Base-by-base conservation (phyloP, 2,113 vertebrate species). In the Hippocampus abdominalis region DNA sequence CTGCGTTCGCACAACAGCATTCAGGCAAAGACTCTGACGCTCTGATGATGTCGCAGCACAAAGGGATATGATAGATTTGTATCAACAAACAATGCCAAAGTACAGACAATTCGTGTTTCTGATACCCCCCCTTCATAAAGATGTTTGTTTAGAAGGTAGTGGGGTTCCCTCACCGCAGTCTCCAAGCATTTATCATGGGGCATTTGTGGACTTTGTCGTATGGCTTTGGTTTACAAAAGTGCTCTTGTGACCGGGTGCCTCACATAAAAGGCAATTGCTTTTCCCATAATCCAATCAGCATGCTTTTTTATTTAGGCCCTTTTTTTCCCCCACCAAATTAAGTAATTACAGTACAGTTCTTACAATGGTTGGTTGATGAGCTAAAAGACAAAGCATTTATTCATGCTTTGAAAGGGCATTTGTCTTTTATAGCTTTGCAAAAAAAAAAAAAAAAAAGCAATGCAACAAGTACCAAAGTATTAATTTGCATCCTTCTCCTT, bases 41-140 rank as follows among this genome's bases (percentile, higher is more conserved):
- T 75, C 73, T 79, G 80, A 83, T 81, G 77, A 78, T 77, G 71
- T 66, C 61, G 27, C 70, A 68, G 66, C 76, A 72, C 68, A 59
- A 2, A 72, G 7, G 54, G 39, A 78, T 68, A 69, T 27, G 49
- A 63, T 67, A 69, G 76, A 76, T 83, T 39, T 54, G 27, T 64
- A 74, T 78, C 81, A 65, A 68, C 59, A 78, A 56, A 70, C 40
- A 27, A 69, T 42, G 64, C 3, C 21, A 46, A 25, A 32, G 23
- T 46, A 69, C 20, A 42, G 20, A 18, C 44, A 12, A 40, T 40
- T 56, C 7, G 29, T 69, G 25, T 67, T 65, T 32, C 13, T 57
- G 51, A 21, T 32, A 49, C 32, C 1, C 40, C 40, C 0, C 51
- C 21, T 72, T 64, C 66, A 64, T 48, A 36, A 66, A 71, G 20